phyloP scores from a whole-genome alignment of 2,113 vertebrate species.

The Chloropsis hardwickii region DNA sequence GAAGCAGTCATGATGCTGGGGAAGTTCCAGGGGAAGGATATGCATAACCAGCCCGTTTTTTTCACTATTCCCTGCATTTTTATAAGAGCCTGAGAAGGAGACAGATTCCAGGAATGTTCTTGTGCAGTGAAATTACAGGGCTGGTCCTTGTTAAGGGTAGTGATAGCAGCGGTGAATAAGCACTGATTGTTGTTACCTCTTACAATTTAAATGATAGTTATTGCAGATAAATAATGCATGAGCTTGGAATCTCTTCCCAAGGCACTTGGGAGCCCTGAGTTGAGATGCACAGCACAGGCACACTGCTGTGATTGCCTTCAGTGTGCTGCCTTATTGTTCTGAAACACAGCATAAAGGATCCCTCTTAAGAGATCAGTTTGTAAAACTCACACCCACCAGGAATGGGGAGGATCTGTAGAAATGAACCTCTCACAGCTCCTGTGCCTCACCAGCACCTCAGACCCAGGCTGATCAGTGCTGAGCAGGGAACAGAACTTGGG shows the following conservation, averaged over 20 bases:
- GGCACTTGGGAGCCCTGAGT: background rate
- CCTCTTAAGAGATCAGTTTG: background rate
- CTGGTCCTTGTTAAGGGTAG: background rate
- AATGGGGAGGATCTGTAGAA: background rate
- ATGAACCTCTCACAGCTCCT: background rate
- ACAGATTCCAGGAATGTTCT: background rate
- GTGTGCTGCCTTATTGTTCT: background rate
- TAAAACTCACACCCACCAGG: background rate
- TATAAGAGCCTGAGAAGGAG: background rate
- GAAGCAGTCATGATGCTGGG: background rate
- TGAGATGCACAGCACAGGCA: background rate
- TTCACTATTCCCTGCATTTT: background rate
- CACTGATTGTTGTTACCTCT: background rate
- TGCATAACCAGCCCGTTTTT: background rate
- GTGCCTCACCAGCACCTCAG: background rate
- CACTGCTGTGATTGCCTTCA: background rate
- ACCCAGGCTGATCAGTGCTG: background rate
- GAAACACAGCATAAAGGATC: background rate
- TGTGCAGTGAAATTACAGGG: background rate
- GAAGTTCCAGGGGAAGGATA: background rate
- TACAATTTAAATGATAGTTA: background rate
- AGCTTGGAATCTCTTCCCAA: background rate
- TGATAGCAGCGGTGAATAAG: background rate
- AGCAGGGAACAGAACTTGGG: background rate
- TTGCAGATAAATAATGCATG: slow-evolving; percentile 33